Evolutionary conservation across 2,797 vertebrate genomes (phyloP).

Genomic region (Pipistrellus pipistrellus): DNA sequence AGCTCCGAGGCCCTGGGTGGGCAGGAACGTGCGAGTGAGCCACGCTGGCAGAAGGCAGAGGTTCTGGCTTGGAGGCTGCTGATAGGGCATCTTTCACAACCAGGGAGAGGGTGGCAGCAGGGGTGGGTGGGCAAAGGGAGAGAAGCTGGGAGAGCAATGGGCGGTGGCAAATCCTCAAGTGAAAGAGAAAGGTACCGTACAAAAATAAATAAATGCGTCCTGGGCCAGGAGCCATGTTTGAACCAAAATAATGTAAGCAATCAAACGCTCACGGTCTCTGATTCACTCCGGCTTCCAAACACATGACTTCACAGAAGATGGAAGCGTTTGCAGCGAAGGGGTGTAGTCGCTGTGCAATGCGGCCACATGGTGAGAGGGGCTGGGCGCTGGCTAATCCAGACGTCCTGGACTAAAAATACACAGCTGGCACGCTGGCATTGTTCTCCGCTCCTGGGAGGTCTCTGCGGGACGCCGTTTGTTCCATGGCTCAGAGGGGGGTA

Average conservation of each 20-base stretch:
- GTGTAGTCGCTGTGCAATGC: neutral
- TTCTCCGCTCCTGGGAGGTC: neutral
- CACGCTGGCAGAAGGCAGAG: neutral
- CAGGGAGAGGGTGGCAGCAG: neutral
- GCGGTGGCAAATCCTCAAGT: constrained; percentile 55
- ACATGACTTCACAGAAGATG: constrained; percentile 61
- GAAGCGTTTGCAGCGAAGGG: constrained; percentile 32
- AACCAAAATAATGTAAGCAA: constrained; percentile 79
- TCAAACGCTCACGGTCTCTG: constrained; percentile 64
- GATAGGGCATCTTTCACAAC: constrained; percentile 1
- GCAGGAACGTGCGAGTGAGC: neutral
- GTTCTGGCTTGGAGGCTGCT: constrained; percentile 44
- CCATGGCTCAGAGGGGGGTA: neutral
- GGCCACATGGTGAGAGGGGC: constrained; percentile 6
- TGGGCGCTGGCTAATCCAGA: constrained; percentile 17
- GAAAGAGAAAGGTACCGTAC: constrained; percentile 68
- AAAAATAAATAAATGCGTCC: constrained; percentile 77
- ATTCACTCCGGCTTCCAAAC: constrained; percentile 64
- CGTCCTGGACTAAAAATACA: constrained; percentile 51
- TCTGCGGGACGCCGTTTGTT: constrained; percentile 46
- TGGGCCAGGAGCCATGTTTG: constrained; percentile 73
- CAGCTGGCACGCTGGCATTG: neutral
- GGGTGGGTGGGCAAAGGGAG: neutral
- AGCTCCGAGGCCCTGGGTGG: constrained; percentile 45
- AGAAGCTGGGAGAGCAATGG: constrained; percentile 40